Conservation (phyloP, 2,888 invertebrate species). For the Drosophila eohydei region DNA sequence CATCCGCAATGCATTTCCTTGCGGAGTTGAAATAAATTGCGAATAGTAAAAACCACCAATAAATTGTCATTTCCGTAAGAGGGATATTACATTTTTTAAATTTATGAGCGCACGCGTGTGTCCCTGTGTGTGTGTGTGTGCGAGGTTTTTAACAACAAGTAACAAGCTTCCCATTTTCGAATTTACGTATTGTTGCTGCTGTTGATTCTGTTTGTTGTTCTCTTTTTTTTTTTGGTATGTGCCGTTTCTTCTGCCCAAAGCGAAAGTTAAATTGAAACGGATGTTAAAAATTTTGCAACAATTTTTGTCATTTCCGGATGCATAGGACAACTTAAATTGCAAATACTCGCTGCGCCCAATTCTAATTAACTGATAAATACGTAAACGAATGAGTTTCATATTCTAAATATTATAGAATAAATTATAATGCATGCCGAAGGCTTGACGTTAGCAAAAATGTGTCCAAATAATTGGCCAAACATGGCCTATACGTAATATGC, state of each 20-base stretch:
- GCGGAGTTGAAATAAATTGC: slow-evolving; percentile 80
- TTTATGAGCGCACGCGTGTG: slow-evolving; percentile 65
- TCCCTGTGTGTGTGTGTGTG: slow-evolving; percentile 6
- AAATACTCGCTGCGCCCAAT: slow-evolving; percentile 39
- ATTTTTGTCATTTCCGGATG: slow-evolving; percentile 62
- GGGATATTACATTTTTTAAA: slow-evolving; percentile 81
- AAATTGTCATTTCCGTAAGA: slow-evolving; percentile 82
- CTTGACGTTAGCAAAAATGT: slow-evolving; percentile 43
- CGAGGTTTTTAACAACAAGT: slow-evolving; percentile 48
- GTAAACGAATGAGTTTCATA: slow-evolving; percentile 33
- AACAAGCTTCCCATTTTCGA: slow-evolving; percentile 52
- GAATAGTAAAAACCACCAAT: slow-evolving; percentile 81
- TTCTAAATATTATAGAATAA: slow-evolving; percentile 44
- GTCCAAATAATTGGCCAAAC: slow-evolving; percentile 29
- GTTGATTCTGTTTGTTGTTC: not conserved
- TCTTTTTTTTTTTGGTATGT: not conserved
- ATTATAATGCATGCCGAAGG: slow-evolving; percentile 53
- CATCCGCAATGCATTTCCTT: slow-evolving; percentile 81
- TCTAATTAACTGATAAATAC: slow-evolving; percentile 76
- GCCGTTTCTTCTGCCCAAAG: slow-evolving; percentile 14
- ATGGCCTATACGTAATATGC: slow-evolving; percentile 41
- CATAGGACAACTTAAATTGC: slow-evolving; percentile 50
- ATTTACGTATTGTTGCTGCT: slow-evolving; percentile 29
- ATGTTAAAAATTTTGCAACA: slow-evolving; percentile 52
- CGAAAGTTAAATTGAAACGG: slow-evolving; percentile 76